Percentiles rank a stretch among this genome's conserved stretches.
These are phyloP conservation scores for Scaptomyza hsui DNA, from an alignment of 1,140 invertebrate species.

Conservation along the genomic window DNA sequence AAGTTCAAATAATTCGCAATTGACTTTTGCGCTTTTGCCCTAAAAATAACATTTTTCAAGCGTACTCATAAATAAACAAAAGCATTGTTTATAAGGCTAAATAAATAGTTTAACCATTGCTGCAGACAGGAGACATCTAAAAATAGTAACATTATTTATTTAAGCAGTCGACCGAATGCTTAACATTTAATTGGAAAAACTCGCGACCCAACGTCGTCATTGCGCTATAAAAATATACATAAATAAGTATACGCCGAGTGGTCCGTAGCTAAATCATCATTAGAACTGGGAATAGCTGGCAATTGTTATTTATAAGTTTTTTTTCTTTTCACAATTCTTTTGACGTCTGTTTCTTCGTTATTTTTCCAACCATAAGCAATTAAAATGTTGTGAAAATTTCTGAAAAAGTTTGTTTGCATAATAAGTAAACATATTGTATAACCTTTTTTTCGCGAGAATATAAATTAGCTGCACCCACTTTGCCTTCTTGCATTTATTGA, in stretches of 20 bases:
- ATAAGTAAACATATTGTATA: conserved; percentile 20
- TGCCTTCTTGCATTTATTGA: conserved; percentile 46
- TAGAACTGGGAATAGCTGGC: conserved; percentile 30
- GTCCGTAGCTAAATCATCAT: conserved; percentile 15
- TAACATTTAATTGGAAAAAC: conserved; percentile 77
- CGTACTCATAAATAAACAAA: conserved; percentile 20
- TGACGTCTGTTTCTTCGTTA: conserved; percentile 41
- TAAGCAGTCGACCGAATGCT: conserved; percentile 37
- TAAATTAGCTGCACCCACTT: conserved; percentile 12
- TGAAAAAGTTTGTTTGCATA: conserved; percentile 9
- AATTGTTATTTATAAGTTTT: conserved; percentile 63
- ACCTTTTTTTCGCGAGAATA: conserved; percentile 7
- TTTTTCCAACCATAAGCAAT: conserved; percentile 52
- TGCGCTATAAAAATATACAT: conserved; percentile 68
- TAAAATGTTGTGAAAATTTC: conserved; percentile 51
- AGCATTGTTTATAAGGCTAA: conserved; percentile 35
- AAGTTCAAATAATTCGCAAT: conserved; percentile 36
- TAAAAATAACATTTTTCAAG: conserved; percentile 16
- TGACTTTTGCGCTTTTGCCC: conserved; percentile 31
- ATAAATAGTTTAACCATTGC: conserved; percentile 43
- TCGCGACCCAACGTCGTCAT: conserved; percentile 75
- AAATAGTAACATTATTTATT: conserved; percentile 67
- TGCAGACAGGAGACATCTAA: conserved; percentile 23
- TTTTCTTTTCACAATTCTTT: conserved; percentile 26
- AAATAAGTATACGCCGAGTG: conserved; percentile 34